Evolutionary conservation across 2,113 vertebrate species (phyloP).

Genomic region (Amazona guildingii): DNA sequence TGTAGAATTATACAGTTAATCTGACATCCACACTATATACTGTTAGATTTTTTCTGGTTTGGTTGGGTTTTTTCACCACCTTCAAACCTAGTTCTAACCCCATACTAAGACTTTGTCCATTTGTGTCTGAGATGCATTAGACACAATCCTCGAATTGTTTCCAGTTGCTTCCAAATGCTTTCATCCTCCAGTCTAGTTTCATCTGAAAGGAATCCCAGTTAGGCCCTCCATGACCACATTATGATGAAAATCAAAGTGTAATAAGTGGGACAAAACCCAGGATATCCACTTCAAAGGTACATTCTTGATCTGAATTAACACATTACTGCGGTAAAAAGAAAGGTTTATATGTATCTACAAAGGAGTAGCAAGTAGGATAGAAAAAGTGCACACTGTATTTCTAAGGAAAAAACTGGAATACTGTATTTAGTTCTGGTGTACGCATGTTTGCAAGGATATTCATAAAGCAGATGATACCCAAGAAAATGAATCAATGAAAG

Average conservation of each 20-base stretch:
- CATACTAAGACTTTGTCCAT: not conserved
- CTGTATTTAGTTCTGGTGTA: not conserved
- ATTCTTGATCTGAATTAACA: not conserved
- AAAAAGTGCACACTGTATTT: not conserved
- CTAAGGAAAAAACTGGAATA: not conserved
- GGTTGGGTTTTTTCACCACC: fast-evolving
- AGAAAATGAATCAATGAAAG: not conserved
- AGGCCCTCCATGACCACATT: not conserved
- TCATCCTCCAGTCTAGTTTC: not conserved
- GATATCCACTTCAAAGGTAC: not conserved
- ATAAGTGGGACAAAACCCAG: not conserved
- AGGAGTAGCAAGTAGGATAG: not conserved
- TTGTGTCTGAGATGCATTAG: not conserved
- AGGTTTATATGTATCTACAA: not conserved
- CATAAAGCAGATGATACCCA: not conserved
- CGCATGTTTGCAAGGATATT: fast-evolving
- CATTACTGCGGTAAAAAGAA: not conserved
- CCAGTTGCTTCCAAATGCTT: not conserved
- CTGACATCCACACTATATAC: not conserved
- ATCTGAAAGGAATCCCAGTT: not conserved
- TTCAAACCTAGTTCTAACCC: not conserved
- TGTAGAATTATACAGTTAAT: not conserved
- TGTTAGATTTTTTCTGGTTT: not conserved
- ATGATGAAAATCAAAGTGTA: not conserved
- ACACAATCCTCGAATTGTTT: not conserved